Conservation (phyloP, 2,797 vertebrate species). For the Chelidonichthys spinosus region DNA sequence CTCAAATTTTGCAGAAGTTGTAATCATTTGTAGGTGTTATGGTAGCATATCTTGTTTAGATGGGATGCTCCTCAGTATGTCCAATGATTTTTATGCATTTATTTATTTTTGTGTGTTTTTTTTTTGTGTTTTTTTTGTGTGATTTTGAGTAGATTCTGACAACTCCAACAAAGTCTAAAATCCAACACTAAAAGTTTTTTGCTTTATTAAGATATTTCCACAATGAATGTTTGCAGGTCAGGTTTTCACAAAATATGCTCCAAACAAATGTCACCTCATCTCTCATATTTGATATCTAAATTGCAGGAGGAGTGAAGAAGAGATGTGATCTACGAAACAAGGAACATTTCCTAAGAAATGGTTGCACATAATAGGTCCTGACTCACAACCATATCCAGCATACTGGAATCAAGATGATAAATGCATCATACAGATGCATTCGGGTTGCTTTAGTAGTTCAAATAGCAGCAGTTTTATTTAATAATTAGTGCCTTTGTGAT, state of each 20-base stretch:
- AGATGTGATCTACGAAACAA: not conserved
- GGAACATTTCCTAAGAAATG: not conserved
- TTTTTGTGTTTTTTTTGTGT: slow-evolving; percentile 17
- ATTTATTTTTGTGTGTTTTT: slow-evolving; percentile 28
- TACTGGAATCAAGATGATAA: not conserved
- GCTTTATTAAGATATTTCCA: slow-evolving; percentile 42
- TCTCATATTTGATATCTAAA: not conserved
- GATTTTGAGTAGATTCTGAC: slow-evolving; percentile 33
- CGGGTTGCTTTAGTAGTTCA: not conserved
- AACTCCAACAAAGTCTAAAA: slow-evolving; percentile 40
- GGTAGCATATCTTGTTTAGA: slow-evolving; percentile 52
- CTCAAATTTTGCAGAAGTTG: slow-evolving; percentile 65
- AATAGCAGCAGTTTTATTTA: slow-evolving; percentile 10
- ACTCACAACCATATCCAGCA: slow-evolving; percentile 3
- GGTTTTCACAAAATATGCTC: not conserved
- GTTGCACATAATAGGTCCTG: not conserved
- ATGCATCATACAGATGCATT: slow-evolving; percentile 5
- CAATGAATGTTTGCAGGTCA: slow-evolving; percentile 25
- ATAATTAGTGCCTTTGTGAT: slow-evolving; percentile 52
- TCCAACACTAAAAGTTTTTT: slow-evolving; percentile 10
- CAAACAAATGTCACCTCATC: not conserved
- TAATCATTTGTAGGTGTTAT: slow-evolving; percentile 52
- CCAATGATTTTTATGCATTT: slow-evolving; percentile 8
- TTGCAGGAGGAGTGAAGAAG: not conserved
- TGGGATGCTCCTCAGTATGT: slow-evolving; percentile 10